Conservation (phyloP, 30 jellyfish, hydroid and myxozoan species). For the Mastigias papua region DNA sequence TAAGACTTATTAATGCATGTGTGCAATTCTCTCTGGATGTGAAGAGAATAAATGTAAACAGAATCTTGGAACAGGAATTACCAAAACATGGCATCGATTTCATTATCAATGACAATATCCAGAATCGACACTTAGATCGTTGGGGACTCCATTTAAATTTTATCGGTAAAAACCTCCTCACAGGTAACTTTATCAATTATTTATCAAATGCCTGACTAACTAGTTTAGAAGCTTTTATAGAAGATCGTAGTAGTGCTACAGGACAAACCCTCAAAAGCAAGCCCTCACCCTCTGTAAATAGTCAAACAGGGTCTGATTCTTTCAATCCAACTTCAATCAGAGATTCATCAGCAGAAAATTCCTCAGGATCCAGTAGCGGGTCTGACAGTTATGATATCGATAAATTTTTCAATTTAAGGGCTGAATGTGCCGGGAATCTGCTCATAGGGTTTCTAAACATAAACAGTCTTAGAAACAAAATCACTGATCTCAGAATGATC, state of each 20-base stretch:
- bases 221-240: neutral
- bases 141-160: slow-evolving; percentile 43
- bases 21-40: no score
- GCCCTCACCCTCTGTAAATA: no score
- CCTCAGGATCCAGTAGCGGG: neutral
- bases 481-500: slow-evolving; percentile 44
- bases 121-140: slow-evolving; percentile 7
- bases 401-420: slow-evolving; percentile 16
- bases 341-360: slow-evolving; percentile 7
- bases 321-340: neutral
- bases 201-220: neutral
- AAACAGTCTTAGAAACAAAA: slow-evolving; percentile 43
- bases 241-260: neutral
- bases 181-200: slow-evolving; percentile 12
- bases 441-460: slow-evolving; percentile 26
- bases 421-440: slow-evolving; percentile 6
- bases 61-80: no score
- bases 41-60: no score
- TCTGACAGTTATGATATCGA: slow-evolving; percentile 11
- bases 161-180: slow-evolving; percentile 8
- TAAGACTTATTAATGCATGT: no score
- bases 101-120: slow-evolving; percentile 8
- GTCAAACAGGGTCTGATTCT: neutral
- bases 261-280: no score
- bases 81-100: slow-evolving; percentile 26